Conservation (phyloP, 2,888 invertebrate genomes). For the Phymatocera aterrima region DNA sequence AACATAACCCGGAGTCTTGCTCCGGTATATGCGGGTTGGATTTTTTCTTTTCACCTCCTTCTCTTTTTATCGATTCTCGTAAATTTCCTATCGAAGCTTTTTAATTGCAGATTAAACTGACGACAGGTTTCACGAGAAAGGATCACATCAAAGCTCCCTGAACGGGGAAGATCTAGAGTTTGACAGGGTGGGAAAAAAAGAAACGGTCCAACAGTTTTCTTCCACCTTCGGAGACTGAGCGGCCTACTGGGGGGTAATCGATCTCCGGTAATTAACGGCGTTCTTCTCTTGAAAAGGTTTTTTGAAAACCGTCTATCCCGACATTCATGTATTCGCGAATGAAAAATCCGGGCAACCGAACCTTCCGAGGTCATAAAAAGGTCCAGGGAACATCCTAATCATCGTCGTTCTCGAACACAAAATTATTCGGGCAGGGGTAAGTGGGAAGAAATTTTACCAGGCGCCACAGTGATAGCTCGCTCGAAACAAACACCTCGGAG, state of each 20-base stretch:
- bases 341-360: background rate
- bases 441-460: background rate
- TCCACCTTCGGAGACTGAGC: too few species aligned
- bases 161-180: background rate
- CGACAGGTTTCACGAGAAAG: background rate
- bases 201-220: background rate
- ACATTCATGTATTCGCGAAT: background rate
- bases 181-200: background rate
- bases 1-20: background rate
- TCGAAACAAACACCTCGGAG: conserved; percentile 6
- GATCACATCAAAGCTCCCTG: background rate
- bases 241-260: background rate
- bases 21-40: background rate
- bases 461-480: background rate
- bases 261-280: background rate
- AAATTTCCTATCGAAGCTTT: conserved; percentile 12
- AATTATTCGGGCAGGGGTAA: background rate
- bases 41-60: background rate
- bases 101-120: conserved; percentile 17
- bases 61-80: background rate
- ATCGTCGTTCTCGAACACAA: background rate
- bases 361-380: too few species aligned
- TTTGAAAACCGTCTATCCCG: background rate
- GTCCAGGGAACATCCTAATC: too few species aligned
- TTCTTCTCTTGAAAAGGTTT: background rate